Evolutionary conservation across 2,797 vertebrate species (phyloP), one percentile per base, ranked within the genome.

Genomic region (Parauchenoglanis ngamensis): DNA sequence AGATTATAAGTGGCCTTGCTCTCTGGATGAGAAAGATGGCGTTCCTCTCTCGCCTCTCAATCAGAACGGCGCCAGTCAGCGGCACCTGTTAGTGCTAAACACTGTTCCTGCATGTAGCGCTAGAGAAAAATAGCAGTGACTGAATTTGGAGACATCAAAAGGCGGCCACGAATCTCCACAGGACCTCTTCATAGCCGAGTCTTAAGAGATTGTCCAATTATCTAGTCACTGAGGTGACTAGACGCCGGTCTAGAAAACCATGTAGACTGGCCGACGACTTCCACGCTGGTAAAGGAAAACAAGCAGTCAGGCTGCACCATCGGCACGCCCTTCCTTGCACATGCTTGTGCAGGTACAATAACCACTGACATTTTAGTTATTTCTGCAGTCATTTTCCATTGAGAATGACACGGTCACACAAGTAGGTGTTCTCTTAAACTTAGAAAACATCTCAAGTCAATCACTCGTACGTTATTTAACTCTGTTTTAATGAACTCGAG

Each of bases 1-100:
- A 83, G 81, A 67, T 67, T 82, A n/a, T 83, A 68, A 68, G 46
- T 83, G 80, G 80, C 59, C 61, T 28, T 10, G 59, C 44, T 83
- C 61, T 52, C 80, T 52, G n/a, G 81, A 68, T 67, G 28, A 54
- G 46, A 83, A 83, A 68, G 28, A 54, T 35, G 63, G 63, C 17
- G 2, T 68, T 68, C 49, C 63, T 35, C 13, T 65, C n/a, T 63
- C 25, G 8, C 11, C 59, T n/a, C 35, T 81, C 40, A 28, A 17
- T n/a, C 80, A 83, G n/a, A 83, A 31, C 15, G 52, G 61, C n/a
- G 5, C 35, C 57, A n/a, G 11, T 81, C 35, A 25, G 6, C 28
- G 46, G 23, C 54, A 59, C 46, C 79, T 4, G 79, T 49, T 49
- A 4, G 40, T 13, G 2, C 57, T n/a, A 65, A n/a, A 44, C 59